A percentile compares a stretch with the other conserved stretches of the same genome.
These are phyloP conservation scores for Wiebesia pumilae DNA, from an alignment of 1,140 invertebrate species.

Conservation along the genomic window DNA sequence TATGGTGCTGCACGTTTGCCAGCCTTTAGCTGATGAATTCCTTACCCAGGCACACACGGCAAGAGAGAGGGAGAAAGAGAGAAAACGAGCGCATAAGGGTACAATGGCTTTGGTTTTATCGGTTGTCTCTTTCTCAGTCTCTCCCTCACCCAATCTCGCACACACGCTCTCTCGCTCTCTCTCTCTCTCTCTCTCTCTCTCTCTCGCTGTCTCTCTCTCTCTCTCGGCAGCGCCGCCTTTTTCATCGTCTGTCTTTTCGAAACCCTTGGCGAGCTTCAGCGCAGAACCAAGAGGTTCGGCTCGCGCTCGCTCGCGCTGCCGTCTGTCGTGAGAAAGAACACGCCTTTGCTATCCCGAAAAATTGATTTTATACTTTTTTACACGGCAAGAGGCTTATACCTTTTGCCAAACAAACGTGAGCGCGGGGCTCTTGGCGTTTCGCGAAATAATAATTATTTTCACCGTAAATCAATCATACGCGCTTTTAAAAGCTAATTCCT, in stretches of 20 bases:
- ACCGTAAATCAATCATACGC: slow-evolving; percentile 54
- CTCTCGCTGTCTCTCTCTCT: slow-evolving; percentile 36
- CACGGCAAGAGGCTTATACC: background rate
- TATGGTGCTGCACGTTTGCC: slow-evolving; percentile 73
- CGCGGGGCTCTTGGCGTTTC: slow-evolving; percentile 39
- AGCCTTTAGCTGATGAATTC: slow-evolving; percentile 75
- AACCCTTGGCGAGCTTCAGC: background rate
- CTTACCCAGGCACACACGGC: slow-evolving; percentile 62
- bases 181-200: background rate
- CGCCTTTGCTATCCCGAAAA: slow-evolving; percentile 52
- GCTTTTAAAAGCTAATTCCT: slow-evolving; percentile 53
- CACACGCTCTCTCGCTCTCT: background rate
- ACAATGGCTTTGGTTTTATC: slow-evolving; percentile 52
- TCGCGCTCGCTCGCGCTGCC: background rate
- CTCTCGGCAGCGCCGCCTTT: slow-evolving; percentile 47
- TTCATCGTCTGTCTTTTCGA: slow-evolving; percentile 53
- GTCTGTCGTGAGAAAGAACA: slow-evolving; percentile 54
- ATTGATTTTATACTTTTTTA: slow-evolving; percentile 55
- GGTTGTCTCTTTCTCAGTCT: slow-evolving; percentile 40
- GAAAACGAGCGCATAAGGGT: slow-evolving; percentile 22
- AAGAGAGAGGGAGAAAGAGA: slow-evolving; percentile 29
- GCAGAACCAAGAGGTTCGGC: slow-evolving; percentile 8
- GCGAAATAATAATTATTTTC: slow-evolving; percentile 56
- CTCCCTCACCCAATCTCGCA: slow-evolving; percentile 21
- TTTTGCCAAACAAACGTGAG: slow-evolving; percentile 29